Evolutionary conservation across 2,888 invertebrate species (phyloP).

Genomic region (Drosophila demipolita): DNA sequence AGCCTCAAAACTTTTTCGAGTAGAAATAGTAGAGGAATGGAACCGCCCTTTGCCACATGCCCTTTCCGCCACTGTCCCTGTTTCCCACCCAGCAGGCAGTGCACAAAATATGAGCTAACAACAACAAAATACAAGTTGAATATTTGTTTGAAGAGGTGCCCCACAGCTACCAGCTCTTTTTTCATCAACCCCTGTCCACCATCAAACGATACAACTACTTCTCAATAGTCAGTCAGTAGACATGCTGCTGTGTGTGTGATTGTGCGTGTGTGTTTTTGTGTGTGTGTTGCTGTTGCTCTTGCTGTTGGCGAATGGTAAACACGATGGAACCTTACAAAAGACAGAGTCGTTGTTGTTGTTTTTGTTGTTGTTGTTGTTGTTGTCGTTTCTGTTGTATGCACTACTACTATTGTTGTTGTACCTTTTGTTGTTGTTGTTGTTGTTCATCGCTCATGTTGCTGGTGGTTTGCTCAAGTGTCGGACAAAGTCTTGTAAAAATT

Average conservation of each 20-base stretch:
- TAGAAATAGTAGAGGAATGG: slow-evolving; percentile 49
- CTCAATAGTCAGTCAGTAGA: slow-evolving; percentile 26
- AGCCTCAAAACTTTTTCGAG: slow-evolving; percentile 56
- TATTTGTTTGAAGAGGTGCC: slow-evolving; percentile 71
- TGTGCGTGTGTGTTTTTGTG: slow-evolving; percentile 21
- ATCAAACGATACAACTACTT: slow-evolving; percentile 20
- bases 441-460: slow-evolving; percentile 52
- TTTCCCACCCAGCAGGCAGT: slow-evolving; percentile 9
- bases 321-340: slow-evolving; percentile 45
- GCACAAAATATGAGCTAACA: slow-evolving; percentile 39
- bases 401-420: slow-evolving; percentile 2
- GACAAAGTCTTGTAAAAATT: slow-evolving; percentile 79
- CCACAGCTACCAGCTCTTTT: neutral
- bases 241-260: slow-evolving; percentile 3
- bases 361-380: slow-evolving; percentile 1
- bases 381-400: neutral
- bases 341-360: slow-evolving; percentile 8
- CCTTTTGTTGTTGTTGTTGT: slow-evolving; percentile 21
- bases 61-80: neutral
- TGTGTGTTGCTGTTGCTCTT: slow-evolving; percentile 18
- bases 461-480: slow-evolving; percentile 71
- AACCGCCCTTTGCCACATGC: neutral
- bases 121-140: slow-evolving; percentile 61
- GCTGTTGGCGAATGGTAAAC: slow-evolving; percentile 51
- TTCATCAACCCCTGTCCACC: neutral